Evolutionary conservation across 2,888 invertebrate species (phyloP).

Genomic region (Oscheius onirici): DNA sequence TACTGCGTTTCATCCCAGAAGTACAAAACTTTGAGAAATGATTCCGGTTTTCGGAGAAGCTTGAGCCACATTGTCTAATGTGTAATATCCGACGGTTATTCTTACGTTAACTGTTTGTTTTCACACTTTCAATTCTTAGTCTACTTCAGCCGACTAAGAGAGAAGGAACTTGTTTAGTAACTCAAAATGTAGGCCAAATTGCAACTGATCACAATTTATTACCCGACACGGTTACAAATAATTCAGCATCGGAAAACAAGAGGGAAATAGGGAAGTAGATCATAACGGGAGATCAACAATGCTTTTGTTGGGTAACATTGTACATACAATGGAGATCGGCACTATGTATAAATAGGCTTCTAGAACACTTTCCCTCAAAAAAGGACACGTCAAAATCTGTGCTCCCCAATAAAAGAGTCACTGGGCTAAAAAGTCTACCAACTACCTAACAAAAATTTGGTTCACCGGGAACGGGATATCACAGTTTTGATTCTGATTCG

Average conservation of each 20-base stretch:
- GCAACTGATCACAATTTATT: conserved; percentile 8
- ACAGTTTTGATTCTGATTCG: conserved; percentile 1
- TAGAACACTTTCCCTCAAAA: neutral
- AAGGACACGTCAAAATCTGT: neutral
- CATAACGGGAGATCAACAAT: conserved; percentile 13
- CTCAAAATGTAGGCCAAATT: neutral
- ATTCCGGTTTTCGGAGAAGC: too few relatives aligned
- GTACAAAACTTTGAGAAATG: too few relatives aligned
- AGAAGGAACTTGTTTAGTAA: too few relatives aligned
- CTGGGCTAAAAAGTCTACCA: conserved; percentile 14
- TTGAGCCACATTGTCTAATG: too few relatives aligned
- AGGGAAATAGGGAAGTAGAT: neutral
- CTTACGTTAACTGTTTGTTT: too few relatives aligned
- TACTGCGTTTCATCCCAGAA: too few relatives aligned
- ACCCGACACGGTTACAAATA: conserved; percentile 14
- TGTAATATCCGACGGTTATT: too few relatives aligned
- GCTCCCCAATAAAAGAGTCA: neutral
- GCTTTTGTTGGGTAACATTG: conserved; percentile 7
- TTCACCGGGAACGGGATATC: neutral
- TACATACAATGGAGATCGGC: conserved; percentile 19
- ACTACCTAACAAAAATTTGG: conserved; percentile 6
- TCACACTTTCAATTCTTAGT: too few relatives aligned
- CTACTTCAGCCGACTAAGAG: too few relatives aligned
- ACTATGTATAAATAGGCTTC: conserved; percentile 1
- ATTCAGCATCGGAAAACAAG: neutral